Evolutionary conservation across 1,140 invertebrate species (phyloP).

Genomic region (Diprion similis): DNA sequence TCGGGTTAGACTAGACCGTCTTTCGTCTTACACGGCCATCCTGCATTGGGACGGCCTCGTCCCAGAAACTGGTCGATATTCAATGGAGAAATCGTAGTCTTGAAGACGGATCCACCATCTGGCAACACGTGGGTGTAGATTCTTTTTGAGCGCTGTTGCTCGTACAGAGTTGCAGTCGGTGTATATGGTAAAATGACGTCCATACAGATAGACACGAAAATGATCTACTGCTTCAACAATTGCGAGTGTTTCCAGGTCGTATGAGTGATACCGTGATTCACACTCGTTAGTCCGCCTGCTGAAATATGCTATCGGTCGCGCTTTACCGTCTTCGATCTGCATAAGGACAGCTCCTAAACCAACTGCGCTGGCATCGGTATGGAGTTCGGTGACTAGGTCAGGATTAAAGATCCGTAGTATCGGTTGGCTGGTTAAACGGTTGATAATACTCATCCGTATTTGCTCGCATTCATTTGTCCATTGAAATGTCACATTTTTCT

Average conservation of each 20-base stretch:
- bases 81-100: conserved; percentile 37
- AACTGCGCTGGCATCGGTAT: conserved; percentile 29
- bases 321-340: conserved; percentile 11
- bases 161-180: conserved; percentile 34
- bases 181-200: conserved; percentile 32
- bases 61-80: conserved; percentile 27
- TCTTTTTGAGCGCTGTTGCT: conserved; percentile 28
- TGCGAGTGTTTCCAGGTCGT: conserved; percentile 54
- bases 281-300: too few species aligned
- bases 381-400: conserved; percentile 37
- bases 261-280: conserved; percentile 45
- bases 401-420: conserved; percentile 47
- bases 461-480: too few species aligned
- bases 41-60: too few species aligned
- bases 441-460: too few species aligned
- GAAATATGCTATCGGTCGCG: too few species aligned
- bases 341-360: conserved; percentile 20
- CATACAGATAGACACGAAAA: conserved; percentile 35
- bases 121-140: conserved; percentile 30
- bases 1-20: too few species aligned
- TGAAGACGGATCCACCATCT: conserved; percentile 37
- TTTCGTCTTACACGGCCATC: too few species aligned
- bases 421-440: conserved; percentile 27
- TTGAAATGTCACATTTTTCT: not conserved
- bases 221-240: conserved; percentile 40